Evolutionary conservation across 2,888 invertebrate genomes (phyloP).

Genomic region (Lepidocyrtinus sp.): DNA sequence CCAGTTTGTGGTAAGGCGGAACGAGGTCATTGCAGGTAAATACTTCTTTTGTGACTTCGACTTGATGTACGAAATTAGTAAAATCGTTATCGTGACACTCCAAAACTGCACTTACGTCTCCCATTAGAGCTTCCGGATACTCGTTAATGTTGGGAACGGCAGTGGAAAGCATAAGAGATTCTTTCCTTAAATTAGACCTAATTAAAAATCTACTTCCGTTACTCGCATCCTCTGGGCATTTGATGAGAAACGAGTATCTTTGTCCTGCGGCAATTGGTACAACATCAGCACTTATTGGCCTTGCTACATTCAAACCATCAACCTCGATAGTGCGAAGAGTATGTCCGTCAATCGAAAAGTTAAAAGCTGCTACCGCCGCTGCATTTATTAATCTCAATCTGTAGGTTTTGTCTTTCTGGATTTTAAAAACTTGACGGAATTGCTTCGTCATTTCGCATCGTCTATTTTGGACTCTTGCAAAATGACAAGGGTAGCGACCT

Average conservation of each 20-base stretch:
- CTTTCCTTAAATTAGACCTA: slow-evolving; percentile 51
- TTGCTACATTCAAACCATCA: slow-evolving; percentile 46
- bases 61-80: neutral
- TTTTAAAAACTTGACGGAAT: slow-evolving; percentile 30
- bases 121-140: slow-evolving; percentile 56
- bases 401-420: slow-evolving; percentile 2
- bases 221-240: slow-evolving; percentile 1
- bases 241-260: slow-evolving; percentile 36
- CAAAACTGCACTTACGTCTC: slow-evolving; percentile 56
- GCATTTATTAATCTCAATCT: slow-evolving; percentile 38
- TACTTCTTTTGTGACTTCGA: neutral
- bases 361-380: slow-evolving; percentile 7
- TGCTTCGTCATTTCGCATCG: slow-evolving; percentile 40
- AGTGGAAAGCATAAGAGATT: slow-evolving; percentile 43
- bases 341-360: slow-evolving; percentile 44
- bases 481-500: slow-evolving; percentile 4
- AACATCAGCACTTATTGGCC: neutral
- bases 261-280: slow-evolving; percentile 32
- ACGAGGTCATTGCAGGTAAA: slow-evolving; percentile 21
- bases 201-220: slow-evolving; percentile 33
- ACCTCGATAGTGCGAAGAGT: slow-evolving; percentile 33
- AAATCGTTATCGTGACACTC: slow-evolving; percentile 20
- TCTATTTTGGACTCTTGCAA: slow-evolving; percentile 19
- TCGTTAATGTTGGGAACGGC: slow-evolving; percentile 56
- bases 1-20: neutral